Evolutionary conservation across 2,888 invertebrate genomes (phyloP), one percentile per base, ranked within the genome.

Genomic region (Oxyteleia sp.): DNA sequence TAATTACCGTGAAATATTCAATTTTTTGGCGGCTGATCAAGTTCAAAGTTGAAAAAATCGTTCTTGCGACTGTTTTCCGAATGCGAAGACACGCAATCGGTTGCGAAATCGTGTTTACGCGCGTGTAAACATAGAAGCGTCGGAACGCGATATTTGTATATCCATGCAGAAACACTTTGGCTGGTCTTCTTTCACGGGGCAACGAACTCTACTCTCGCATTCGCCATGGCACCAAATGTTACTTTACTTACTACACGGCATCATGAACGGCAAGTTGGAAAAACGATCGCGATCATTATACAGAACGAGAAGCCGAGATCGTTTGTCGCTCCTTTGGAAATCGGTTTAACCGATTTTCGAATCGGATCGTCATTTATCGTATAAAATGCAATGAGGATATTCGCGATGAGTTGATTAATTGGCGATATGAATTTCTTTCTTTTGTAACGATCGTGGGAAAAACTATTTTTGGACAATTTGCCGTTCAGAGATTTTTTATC

Each of bases 101-200:
- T 76, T 71, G 47, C 51, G 11, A 64, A 69, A 71, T 82, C 41
- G 64, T 32, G 69, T 75, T 47, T 53, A 55, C 41, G 53, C 41
- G 55, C 76, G 29, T 68, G 80, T 79, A 72, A 74, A 59, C 55
- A 84, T 79, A 80, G 84, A 76, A 66, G 72, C 68, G 38, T 66
- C 72, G 47, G 45, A 61, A 45, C 29, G 76, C 61, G 53, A 81
- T 78, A 81, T 80, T 81, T 84, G 80, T 80, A 84, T 84, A 76
- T 72, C 63, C 80, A 75, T 45, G 61, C 83, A 91, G 90, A 90
- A 90, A 90, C 87, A 86, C 86, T 86, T 84, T 79, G 75, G 87
- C 84, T 82, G 84, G 87, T 89, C 89, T 89, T 89, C 89, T 89
- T 89, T 89, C 84, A 87, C 87, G 72, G 90, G 88, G 88, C 91